phyloP scores from a whole-genome alignment of 2,888 invertebrate genomes.

The Pocota personata region DNA sequence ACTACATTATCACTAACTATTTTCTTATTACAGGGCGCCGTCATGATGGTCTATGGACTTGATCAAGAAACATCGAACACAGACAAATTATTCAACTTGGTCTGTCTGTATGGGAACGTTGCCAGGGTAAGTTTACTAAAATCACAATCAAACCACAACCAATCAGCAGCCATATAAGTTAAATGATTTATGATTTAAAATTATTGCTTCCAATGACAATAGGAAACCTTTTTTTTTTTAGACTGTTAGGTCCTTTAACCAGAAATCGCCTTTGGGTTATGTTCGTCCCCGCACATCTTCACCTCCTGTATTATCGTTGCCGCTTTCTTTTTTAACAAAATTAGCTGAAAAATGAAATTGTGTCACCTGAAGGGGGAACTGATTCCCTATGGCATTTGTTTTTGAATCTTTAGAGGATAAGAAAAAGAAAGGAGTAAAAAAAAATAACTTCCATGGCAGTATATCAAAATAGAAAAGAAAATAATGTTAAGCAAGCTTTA shows the following conservation, averaged over 20 bases:
- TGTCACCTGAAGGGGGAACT: constrained; percentile 37
- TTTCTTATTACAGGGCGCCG: constrained; percentile 88
- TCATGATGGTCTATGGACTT: constrained; percentile 99
- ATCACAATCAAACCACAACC: background rate
- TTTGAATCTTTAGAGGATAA: background rate
- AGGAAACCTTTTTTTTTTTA: background rate
- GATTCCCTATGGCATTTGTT: background rate
- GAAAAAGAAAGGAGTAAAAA: too few relatives aligned
- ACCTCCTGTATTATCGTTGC: too few relatives aligned
- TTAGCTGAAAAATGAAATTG: constrained; percentile 34
- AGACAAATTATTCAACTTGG: constrained; percentile 97
- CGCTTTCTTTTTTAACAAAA: background rate
- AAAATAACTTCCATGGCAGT: background rate
- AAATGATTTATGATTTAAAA: too few relatives aligned
- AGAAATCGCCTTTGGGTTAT: background rate
- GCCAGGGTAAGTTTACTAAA: constrained; percentile 90
- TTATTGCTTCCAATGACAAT: constrained; percentile 5
- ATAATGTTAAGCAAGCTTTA: background rate
- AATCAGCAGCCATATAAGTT: background rate
- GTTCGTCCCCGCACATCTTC: background rate
- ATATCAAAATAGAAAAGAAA: background rate
- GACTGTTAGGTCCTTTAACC: background rate
- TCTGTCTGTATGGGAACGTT: constrained; percentile 99
- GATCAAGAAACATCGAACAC: constrained; percentile 97
- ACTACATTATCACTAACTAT: background rate